Conservation (phyloP, 1,140 invertebrate genomes). For the Ditylenchus dipsaci region DNA sequence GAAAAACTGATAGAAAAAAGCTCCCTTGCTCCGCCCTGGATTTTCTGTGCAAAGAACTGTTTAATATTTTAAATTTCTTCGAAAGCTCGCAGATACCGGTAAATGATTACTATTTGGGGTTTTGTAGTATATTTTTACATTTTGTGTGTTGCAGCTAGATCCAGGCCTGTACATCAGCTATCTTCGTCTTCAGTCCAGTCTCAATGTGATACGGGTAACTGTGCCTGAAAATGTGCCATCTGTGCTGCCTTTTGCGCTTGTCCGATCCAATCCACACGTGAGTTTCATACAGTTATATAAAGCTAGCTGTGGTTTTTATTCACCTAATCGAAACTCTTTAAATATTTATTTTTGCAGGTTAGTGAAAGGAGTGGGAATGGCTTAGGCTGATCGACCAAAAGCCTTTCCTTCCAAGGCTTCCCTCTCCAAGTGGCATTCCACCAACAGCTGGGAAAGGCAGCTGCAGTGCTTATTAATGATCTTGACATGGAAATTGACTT, state of each 20-base stretch:
- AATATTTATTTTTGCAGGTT: neutral
- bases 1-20: constrained; percentile 34
- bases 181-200: constrained; percentile 86
- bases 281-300: too few relatives aligned
- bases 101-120: too few relatives aligned
- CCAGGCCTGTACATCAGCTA: constrained; percentile 88
- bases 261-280: constrained; percentile 87
- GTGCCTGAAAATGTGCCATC: constrained; percentile 84
- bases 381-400: constrained; percentile 6
- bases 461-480: constrained; percentile 21
- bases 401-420: neutral
- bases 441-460: constrained; percentile 22
- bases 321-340: too few relatives aligned
- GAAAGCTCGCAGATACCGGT: constrained; percentile 74
- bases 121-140: too few relatives aligned
- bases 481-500: constrained; percentile 31
- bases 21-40: constrained; percentile 29
- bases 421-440: constrained; percentile 26
- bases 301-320: too few relatives aligned
- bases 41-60: constrained; percentile 22
- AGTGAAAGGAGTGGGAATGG: constrained; percentile 17
- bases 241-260: constrained; percentile 81
- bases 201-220: constrained; percentile 86
- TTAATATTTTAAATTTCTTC: constrained; percentile 77
- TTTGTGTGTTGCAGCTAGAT: constrained; percentile 60